Percentiles rank a stretch among this genome's conserved stretches.
phyloP scores from a whole-genome alignment of 2,888 invertebrate genomes.

The Pyrocoelia pectoralis region DNA sequence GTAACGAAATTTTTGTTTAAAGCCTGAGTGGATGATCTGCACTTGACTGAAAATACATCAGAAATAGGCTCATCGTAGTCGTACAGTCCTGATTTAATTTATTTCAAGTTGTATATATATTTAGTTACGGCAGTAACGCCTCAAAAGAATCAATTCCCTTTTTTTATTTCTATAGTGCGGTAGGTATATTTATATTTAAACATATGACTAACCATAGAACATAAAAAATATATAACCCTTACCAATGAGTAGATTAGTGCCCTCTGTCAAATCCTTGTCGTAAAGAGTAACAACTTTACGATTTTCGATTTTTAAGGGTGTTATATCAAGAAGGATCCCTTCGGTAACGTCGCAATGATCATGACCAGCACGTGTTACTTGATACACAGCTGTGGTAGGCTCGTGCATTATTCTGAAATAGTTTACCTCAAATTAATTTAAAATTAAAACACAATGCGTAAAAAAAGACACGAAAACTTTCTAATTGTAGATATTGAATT shows the following conservation, averaged over 20 bases:
- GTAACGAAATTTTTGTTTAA: too few species aligned
- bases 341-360: conserved; percentile 76
- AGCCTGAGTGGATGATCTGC: too few species aligned
- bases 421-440: neutral
- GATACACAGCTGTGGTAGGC: conserved; percentile 70
- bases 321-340: conserved; percentile 74
- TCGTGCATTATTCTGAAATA: conserved; percentile 64
- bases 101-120: too few species aligned
- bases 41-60: too few species aligned
- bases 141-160: too few species aligned
- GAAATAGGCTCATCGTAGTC: too few species aligned
- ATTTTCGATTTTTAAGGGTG: conserved; percentile 72
- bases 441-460: neutral
- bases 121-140: too few species aligned
- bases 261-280: conserved; percentile 77
- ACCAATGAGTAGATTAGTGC: conserved; percentile 78
- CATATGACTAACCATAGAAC: neutral
- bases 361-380: conserved; percentile 75
- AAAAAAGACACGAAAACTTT: neutral
- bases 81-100: too few species aligned
- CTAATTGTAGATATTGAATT: too few species aligned
- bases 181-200: too few species aligned
- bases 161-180: too few species aligned
- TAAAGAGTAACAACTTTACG: conserved; percentile 74
- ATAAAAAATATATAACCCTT: conserved; percentile 49